phyloP scores from a whole-genome alignment of 2,797 vertebrate species.

The Lepidocolaptes lacrymiger region DNA sequence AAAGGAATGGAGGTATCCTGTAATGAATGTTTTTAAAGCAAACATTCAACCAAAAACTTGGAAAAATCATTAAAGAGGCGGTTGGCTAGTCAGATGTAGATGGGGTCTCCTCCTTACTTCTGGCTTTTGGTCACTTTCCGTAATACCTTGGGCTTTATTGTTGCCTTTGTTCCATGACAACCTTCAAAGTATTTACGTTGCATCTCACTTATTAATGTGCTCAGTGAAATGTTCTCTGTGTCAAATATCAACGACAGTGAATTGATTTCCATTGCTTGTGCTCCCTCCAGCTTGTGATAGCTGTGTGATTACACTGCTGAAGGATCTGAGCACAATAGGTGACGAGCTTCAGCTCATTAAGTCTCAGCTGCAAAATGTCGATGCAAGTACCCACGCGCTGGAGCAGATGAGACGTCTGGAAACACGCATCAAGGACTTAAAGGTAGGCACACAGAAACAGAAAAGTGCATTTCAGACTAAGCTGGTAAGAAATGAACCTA shows the following conservation, averaged over 20 bases:
- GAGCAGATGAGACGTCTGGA: slow-evolving; percentile 85
- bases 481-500: not conserved
- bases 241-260: not conserved
- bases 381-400: slow-evolving; percentile 68
- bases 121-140: not conserved
- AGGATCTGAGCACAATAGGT: slow-evolving; percentile 84
- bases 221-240: not conserved
- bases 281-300: slow-evolving; percentile 87
- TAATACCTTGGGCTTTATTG: not conserved
- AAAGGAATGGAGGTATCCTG: not conserved
- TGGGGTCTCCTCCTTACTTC: not conserved
- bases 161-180: not conserved
- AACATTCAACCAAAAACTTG: not conserved
- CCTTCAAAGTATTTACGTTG: not conserved
- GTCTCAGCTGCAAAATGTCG: slow-evolving; percentile 80
- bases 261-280: not conserved
- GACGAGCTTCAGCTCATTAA: slow-evolving; percentile 83
- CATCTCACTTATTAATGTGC: not conserved
- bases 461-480: not conserved
- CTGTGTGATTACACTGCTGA: slow-evolving; percentile 88
- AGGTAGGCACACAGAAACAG: slow-evolving; percentile 78
- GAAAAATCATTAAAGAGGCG: not conserved
- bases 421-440: slow-evolving; percentile 80
- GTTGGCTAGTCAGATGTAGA: not conserved
- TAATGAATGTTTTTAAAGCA: not conserved